Base-by-base conservation (phyloP, 2,797 vertebrate species). In the Anguilla marmorata region DNA sequence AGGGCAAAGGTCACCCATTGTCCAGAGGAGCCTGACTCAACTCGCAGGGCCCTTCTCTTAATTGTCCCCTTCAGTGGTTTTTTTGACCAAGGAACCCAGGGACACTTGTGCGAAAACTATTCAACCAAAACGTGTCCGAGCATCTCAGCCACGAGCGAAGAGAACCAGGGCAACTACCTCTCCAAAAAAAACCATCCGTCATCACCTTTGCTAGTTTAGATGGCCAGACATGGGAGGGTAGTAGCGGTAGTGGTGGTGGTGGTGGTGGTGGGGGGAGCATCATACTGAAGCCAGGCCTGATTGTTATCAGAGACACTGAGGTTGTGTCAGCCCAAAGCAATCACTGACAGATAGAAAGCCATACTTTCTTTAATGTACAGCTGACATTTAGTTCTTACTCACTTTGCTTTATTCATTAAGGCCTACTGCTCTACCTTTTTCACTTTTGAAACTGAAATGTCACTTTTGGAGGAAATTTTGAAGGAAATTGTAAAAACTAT, bases 1-100 rank as follows among this genome's bases (percentile, higher is more conserved):
- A 84, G 80, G 66, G 45, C 63, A 85, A 54, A 56, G 60, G 87
- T 85, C n/a, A 72, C 27, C 60, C 63, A 72, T 72, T 84, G 87
- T 84, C 63, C 19, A 63, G 30, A n/a, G 45, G 11, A 3, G 7
- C 66, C 87, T 88, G 58, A 82, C 45, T 24, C n/a, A 82, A 48
- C 79, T 48, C 24, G 24, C 19, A 24, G 79, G 21, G 45, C 45
- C 37, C 79, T n/a, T 50, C 45, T 48, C 79, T 50, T 50, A 82
- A 82, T 48, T 48, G 79, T n/a, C 79, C 79, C 74, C 79, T 14
- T 48, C 79, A 82, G 79, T 82, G 79, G 19, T 82, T 76, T 33
- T 52, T 41, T 1, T 82, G 79, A 48, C 7, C 19, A 9, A 50
- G 79, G 45, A 21, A 50, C 79, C 33, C 37, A 21, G 74, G 72